Evolutionary conservation across 1,140 invertebrate species (phyloP), one percentile per base, ranked within the genome.

Genomic region (Phymastichus coffea): DNA sequence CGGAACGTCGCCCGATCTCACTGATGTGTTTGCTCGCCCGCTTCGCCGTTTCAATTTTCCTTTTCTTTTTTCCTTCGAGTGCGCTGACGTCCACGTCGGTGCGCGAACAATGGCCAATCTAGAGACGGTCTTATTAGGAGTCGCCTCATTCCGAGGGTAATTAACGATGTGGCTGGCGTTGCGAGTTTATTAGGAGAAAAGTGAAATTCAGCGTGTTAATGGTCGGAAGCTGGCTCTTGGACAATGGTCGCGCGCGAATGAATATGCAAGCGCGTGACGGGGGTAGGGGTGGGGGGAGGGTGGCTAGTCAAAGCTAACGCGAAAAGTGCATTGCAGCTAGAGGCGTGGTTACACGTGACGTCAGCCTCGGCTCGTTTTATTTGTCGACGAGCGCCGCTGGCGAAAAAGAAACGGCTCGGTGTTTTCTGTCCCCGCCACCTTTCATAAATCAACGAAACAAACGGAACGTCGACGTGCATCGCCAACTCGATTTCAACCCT

Each of bases 371-470:
- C n/a, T 72, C 68, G 71, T 73, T 73, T 70, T 70, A 72, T 73
- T 74, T 70, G 66, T 65, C 52, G 66, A 63, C 57, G 56, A 48
- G 53, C 46, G 26, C 52, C 54, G 63, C 63, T 60, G 64, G 61
- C 23, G 46, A 33, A 54, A 54, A 54, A 60, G 51, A 25, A 40
- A 46, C 53, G 30, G 14, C 23, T 20, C 72, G 71, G 72, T 75
- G 70, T 74, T 75, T 73, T 72, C 70, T 70, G 74, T 76, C 70
- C 67, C 67, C 63, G 69, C 67, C 73, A 75, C 70, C 73, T 70
- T 75, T 76, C 75, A 77, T 77, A 77, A 77, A 77, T 77, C 75
- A 77, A 71, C 70, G 71, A 75, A 74, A 75, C 73, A 75, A 77
- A 77, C 72, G 75, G 68, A 74, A 74, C 65, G 68, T 62, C 68